These are phyloP conservation scores for Equus przewalskii DNA, from an alignment of 2,113 vertebrate species.

Conservation along the genomic window DNA sequence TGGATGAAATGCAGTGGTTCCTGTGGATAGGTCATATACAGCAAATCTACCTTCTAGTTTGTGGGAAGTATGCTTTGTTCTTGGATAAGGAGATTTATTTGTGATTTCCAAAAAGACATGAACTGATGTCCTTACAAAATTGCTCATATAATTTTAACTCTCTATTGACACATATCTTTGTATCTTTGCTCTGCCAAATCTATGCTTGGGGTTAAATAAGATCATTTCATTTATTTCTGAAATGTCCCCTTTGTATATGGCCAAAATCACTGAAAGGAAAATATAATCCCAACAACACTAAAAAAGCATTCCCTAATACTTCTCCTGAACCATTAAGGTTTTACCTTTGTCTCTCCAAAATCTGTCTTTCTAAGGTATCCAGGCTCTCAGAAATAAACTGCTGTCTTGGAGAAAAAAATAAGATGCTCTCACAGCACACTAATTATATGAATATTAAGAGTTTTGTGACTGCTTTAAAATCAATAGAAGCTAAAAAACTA, in stretches of 20 bases:
- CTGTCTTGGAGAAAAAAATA: conserved; percentile 44
- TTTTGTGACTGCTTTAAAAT: conserved; percentile 3
- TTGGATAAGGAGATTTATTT: not conserved
- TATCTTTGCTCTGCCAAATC: not conserved
- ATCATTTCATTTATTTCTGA: conserved; percentile 33
- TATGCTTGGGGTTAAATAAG: not conserved
- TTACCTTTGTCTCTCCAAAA: conserved; percentile 20
- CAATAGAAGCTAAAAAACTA: not conserved
- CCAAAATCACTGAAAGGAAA: conserved; percentile 16
- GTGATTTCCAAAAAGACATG: not conserved
- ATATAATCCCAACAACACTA: not conserved
- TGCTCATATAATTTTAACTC: not conserved
- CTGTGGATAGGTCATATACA: not conserved
- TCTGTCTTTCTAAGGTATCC: conserved; percentile 8
- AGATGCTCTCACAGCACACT: not conserved
- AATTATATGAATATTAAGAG: not conserved
- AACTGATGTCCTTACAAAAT: not conserved
- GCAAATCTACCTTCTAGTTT: not conserved
- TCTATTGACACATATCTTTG: not conserved
- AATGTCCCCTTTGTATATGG: not conserved
- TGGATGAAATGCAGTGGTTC: not conserved
- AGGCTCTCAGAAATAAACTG: conserved; percentile 25
- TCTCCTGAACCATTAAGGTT: not conserved
- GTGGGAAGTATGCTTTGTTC: not conserved
- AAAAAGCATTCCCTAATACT: not conserved